Conservation (phyloP, 2,797 vertebrate genomes). For the Tragelaphus eurycerus region DNA sequence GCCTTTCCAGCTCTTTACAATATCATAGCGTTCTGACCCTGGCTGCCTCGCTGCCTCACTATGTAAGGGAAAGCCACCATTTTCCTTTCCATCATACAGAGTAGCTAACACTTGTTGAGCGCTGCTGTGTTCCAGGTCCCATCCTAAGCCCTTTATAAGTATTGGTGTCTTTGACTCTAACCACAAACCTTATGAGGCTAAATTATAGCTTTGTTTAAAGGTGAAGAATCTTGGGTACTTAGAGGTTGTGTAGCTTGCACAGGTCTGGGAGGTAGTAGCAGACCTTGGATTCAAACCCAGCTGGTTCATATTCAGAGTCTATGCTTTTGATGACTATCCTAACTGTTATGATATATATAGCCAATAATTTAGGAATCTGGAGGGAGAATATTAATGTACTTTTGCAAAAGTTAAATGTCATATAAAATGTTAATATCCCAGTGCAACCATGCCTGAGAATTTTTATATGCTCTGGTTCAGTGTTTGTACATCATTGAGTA, state of each 20-base stretch:
- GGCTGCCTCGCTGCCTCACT: neutral
- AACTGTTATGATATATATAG: neutral
- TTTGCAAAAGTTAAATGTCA: constrained; percentile 17
- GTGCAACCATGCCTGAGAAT: neutral
- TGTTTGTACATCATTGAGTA: neutral
- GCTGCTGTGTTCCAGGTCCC: neutral
- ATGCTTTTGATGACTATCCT: neutral
- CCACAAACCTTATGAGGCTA: neutral
- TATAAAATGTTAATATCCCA: constrained; percentile 21
- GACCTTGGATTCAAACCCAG: neutral
- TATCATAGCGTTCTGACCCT: neutral
- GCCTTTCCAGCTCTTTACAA: neutral
- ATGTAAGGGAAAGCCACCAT: neutral
- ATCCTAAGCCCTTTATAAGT: neutral
- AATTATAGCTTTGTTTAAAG: neutral
- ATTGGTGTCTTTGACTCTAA: neutral
- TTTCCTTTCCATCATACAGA: neutral
- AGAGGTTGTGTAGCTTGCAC: neutral
- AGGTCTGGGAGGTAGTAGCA: neutral
- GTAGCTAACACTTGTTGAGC: neutral
- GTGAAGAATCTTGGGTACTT: neutral
- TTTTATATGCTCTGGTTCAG: constrained; percentile 2
- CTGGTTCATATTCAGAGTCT: neutral
- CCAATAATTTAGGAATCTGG: neutral
- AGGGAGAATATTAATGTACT: neutral